A percentile compares a stretch with the other conserved stretches of the same genome.
These are phyloP conservation scores for Steinernema khuongi DNA, from an alignment of 1,140 invertebrate species.

Conservation along the genomic window DNA sequence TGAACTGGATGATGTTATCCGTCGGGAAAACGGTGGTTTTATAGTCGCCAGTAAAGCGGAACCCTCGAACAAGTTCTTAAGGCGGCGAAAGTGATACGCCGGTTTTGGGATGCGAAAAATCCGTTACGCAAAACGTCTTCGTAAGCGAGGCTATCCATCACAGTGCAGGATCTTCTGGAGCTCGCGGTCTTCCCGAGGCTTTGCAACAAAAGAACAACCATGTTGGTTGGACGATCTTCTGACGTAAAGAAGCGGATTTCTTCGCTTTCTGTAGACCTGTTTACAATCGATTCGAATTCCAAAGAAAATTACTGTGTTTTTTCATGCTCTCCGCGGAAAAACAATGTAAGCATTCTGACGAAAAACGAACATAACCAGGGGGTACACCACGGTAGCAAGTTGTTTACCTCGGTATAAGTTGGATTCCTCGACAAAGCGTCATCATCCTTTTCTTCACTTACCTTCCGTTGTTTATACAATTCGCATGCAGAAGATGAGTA, in stretches of 20 bases:
- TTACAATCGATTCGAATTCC: too few relatives aligned
- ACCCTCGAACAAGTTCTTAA: neutral
- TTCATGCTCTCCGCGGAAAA: neutral
- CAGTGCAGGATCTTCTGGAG: neutral
- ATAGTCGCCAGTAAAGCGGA: neutral
- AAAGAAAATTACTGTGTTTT: too few relatives aligned
- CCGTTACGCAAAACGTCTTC: slow-evolving; percentile 10
- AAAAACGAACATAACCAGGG: too few relatives aligned
- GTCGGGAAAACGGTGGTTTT: neutral
- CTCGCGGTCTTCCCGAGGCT: neutral
- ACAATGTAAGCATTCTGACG: neutral
- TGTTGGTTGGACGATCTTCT: neutral
- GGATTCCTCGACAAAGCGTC: too few relatives aligned
- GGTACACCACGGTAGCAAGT: too few relatives aligned
- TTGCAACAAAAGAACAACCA: neutral
- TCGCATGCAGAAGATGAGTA: too few relatives aligned
- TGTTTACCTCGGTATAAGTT: too few relatives aligned
- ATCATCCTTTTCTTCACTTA: too few relatives aligned
- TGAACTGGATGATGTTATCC: neutral
- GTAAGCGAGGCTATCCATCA: neutral
- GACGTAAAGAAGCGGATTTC: neutral
- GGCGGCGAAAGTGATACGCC: neutral
- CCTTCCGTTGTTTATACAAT: too few relatives aligned
- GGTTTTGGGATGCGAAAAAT: slow-evolving; percentile 14
- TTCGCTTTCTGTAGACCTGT: too few relatives aligned